Conservation (phyloP, 2,113 vertebrate genomes). For the Origma solitaria region DNA sequence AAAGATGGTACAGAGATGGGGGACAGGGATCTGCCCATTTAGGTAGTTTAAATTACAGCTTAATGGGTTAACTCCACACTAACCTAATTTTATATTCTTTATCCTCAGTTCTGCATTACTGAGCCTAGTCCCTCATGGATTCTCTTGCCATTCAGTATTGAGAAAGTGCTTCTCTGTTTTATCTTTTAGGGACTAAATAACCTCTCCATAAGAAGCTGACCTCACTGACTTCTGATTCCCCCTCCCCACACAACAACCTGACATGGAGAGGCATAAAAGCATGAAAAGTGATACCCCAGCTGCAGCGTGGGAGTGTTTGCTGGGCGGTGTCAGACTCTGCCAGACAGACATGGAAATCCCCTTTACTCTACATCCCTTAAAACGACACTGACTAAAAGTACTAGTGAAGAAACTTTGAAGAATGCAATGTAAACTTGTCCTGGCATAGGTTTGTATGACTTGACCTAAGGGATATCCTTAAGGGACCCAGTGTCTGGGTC, state of each 20-base stretch:
- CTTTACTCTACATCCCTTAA: not conserved
- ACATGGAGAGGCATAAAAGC: not conserved
- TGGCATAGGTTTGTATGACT: not conserved
- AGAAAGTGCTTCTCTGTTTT: not conserved
- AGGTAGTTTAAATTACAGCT: constrained; percentile 5
- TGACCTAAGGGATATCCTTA: not conserved
- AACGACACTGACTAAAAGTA: not conserved
- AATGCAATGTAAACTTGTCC: not conserved
- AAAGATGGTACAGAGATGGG: not conserved
- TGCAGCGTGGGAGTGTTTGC: not conserved
- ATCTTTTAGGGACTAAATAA: not conserved
- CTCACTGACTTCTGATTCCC: not conserved
- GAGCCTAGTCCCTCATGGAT: not conserved
- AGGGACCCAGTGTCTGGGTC: not conserved
- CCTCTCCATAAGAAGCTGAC: not conserved
- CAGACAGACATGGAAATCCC: not conserved
- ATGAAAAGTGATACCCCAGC: not conserved
- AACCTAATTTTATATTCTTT: constrained; percentile 19
- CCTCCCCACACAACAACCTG: not conserved
- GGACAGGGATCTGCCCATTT: not conserved
- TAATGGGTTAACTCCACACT: not conserved
- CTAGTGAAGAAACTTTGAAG: not conserved
- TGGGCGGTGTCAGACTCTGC: not conserved
- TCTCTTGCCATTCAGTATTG: not conserved
- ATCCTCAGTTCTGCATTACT: not conserved